Conservation (phyloP, 2,113 vertebrate species). For the Perccottus glenii region DNA sequence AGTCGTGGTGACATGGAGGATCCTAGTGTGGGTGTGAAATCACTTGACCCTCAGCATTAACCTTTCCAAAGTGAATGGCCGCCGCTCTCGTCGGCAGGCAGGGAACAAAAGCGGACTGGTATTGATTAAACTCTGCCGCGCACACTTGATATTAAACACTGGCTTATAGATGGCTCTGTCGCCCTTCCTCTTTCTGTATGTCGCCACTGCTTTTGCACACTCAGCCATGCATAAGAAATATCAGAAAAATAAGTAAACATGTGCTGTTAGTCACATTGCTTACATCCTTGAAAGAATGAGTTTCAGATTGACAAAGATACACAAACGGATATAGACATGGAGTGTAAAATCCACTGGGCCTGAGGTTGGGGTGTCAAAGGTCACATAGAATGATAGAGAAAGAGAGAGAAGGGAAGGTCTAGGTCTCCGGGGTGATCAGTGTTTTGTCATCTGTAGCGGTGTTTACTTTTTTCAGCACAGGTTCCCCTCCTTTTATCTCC, state of each 20-base stretch:
- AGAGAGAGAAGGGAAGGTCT: slow-evolving; percentile 63
- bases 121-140: slow-evolving; percentile 96
- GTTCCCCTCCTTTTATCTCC: slow-evolving; percentile 71
- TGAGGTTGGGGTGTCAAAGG: slow-evolving; percentile 56
- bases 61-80: slow-evolving; percentile 95
- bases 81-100: slow-evolving; percentile 87
- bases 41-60: slow-evolving; percentile 99
- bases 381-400: slow-evolving; percentile 61
- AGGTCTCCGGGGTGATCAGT: slow-evolving; percentile 85
- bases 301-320: slow-evolving; percentile 8
- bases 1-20: slow-evolving; percentile 87
- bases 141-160: slow-evolving; percentile 97
- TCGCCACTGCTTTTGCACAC: slow-evolving; percentile 21
- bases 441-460: slow-evolving; percentile 93
- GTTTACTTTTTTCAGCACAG: slow-evolving; percentile 81
- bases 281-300: background rate
- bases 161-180: slow-evolving; percentile 80
- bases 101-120: slow-evolving; percentile 91
- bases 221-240: background rate
- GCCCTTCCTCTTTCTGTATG: slow-evolving; percentile 31
- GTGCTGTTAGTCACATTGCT: background rate
- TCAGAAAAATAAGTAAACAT: slow-evolving; percentile 13
- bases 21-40: slow-evolving; percentile 96
- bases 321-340: slow-evolving; percentile 17
- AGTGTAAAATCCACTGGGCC: slow-evolving; percentile 29